Evolutionary conservation across 2,113 vertebrate species (phyloP).

Genomic region (Otus sunia): DNA sequence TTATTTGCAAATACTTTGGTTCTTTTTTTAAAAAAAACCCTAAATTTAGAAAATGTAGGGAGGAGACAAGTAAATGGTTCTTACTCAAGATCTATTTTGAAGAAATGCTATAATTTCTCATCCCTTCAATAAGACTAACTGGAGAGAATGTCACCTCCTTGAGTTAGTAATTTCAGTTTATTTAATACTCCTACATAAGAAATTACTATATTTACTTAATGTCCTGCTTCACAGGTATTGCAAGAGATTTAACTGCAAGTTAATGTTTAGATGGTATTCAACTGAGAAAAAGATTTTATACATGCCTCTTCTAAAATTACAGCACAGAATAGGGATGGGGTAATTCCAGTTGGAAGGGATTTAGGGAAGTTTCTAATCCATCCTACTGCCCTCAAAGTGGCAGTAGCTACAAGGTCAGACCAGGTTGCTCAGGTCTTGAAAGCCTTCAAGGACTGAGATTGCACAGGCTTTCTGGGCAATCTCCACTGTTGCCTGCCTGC

Average conservation of each 20-base stretch:
- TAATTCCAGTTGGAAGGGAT: not conserved
- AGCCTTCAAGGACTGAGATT: not conserved
- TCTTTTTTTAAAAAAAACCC: not conserved
- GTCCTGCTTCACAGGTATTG: slow-evolving; percentile 2
- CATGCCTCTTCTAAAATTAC: not conserved
- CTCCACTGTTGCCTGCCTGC: not conserved
- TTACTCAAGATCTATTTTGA: not conserved
- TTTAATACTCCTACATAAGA: slow-evolving; percentile 37
- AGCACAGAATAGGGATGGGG: not conserved
- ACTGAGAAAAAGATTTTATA: not conserved
- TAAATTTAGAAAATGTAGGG: not conserved
- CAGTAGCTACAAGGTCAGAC: not conserved
- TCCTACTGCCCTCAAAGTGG: not conserved
- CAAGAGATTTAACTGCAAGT: not conserved
- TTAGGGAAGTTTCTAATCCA: not conserved
- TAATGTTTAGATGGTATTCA: not conserved
- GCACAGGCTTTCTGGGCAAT: not conserved
- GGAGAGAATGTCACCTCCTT: not conserved
- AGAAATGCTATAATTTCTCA: not conserved
- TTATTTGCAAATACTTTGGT: slow-evolving; percentile 3
- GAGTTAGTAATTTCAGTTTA: slow-evolving; percentile 33
- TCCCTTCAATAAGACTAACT: not conserved
- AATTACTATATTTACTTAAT: slow-evolving; percentile 35
- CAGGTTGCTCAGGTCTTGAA: not conserved
- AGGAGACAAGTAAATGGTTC: not conserved